These are phyloP conservation scores for Catharus ustulatus DNA, from an alignment of 2,797 vertebrate genomes.

Conservation along the genomic window DNA sequence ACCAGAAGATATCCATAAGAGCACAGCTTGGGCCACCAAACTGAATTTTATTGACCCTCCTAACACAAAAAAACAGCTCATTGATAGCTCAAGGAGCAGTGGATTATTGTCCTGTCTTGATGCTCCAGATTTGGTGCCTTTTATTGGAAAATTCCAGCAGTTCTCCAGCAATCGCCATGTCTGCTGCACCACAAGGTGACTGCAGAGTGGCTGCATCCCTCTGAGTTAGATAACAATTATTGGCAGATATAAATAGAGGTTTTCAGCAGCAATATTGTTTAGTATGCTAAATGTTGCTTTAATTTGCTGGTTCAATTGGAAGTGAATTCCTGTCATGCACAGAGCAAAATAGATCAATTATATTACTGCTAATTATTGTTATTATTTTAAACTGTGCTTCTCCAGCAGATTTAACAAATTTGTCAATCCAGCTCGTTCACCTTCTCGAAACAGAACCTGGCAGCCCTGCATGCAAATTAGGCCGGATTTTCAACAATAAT, in stretches of 20 bases:
- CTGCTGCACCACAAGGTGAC: conserved; percentile 19
- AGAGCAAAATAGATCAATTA: conserved; percentile 64
- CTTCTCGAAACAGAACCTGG: conserved; percentile 5
- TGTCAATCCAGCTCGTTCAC: conserved; percentile 56
- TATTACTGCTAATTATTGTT: conserved; percentile 68
- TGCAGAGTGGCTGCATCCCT: not conserved
- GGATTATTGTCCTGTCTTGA: not conserved
- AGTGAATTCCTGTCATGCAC: conserved; percentile 64
- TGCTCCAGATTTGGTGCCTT: not conserved
- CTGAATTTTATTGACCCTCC: not conserved
- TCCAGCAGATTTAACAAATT: conserved; percentile 64
- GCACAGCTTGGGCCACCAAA: not conserved
- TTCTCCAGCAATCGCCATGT: not conserved
- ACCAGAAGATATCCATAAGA: not conserved
- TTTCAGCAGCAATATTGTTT: conserved; percentile 61
- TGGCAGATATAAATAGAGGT: conserved; percentile 66
- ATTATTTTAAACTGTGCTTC: conserved; percentile 69
- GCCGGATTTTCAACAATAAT: not conserved
- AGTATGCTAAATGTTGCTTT: conserved; percentile 52
- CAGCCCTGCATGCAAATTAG: conserved; percentile 44
- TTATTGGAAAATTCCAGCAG: not conserved
- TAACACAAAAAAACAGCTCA: fast-evolving
- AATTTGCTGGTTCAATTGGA: conserved; percentile 55
- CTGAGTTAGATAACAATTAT: conserved; percentile 45
- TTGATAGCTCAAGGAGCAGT: not conserved